Evolutionary conservation across 2,113 vertebrate genomes (phyloP).

Genomic region (Nothocercus nigrocapillus): DNA sequence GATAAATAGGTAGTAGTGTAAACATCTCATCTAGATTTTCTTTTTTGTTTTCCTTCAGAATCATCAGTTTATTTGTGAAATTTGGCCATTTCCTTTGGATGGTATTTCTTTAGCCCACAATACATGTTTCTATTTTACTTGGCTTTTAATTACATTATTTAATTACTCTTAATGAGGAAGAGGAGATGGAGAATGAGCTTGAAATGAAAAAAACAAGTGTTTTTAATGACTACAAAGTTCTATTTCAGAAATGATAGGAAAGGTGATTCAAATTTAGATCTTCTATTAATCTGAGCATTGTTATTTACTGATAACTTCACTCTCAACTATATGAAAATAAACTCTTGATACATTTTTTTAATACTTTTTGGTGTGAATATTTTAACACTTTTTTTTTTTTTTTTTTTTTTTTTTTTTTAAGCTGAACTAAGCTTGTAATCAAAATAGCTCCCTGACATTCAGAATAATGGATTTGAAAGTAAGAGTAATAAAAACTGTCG

Average conservation of each 20-base stretch:
- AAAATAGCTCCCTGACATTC: constrained; percentile 64
- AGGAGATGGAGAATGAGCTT: background rate
- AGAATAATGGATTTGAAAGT: constrained; percentile 57
- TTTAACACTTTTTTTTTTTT: constrained; percentile 27
- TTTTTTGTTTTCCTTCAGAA: no score
- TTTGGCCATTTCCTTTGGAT: background rate
- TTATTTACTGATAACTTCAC: background rate
- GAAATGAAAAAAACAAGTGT: background rate
- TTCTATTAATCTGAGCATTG: background rate
- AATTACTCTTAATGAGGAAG: background rate
- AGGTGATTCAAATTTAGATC: background rate
- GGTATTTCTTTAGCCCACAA: background rate
- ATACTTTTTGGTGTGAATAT: constrained; percentile 18
- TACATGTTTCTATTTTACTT: background rate
- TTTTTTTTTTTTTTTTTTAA: constrained; percentile 46
- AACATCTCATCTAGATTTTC: background rate
- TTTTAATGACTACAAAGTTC: background rate
- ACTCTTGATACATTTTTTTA: constrained; percentile 16
- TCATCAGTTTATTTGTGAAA: background rate
- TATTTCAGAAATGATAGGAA: background rate
- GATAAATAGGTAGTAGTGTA: background rate
- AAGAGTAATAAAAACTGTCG: constrained; percentile 60
- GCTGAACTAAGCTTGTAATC: constrained; percentile 30
- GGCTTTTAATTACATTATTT: background rate
- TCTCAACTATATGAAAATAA: constrained; percentile 1